Evolutionary conservation across 2,888 invertebrate genomes (phyloP), one percentile per base, ranked within the genome.

Genomic region (Coenonympha glycerion): DNA sequence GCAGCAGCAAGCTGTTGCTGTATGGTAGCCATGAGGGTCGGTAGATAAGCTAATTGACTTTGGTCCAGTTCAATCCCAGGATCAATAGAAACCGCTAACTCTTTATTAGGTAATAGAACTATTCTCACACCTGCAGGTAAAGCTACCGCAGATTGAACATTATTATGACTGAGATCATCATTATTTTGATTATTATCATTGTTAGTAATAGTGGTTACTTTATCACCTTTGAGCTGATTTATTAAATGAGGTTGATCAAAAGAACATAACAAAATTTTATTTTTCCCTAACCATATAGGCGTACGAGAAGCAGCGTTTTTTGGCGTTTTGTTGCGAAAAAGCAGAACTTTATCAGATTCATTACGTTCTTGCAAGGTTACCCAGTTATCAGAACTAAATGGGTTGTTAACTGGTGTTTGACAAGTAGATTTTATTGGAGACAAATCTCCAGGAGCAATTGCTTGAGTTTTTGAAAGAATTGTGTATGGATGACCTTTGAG

Each of bases 211-310:
- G n/a, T n/a, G n/a, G n/a, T n/a, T n/a, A n/a, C n/a, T 8, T 18
- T 5, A 8, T 24, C 40, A 30, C 36, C 18, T n/a, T 40, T 31
- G 24, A 28, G 6, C 18, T 11, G 41, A 16, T 26, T 34, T 33
- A 42, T 34, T 6, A 11, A 11, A 22, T 42, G 68, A 67, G 60
- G 69, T 61, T 50, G 66, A 69, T 18, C 19, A 46, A 9, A 68
- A 58, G 76, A 73, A n/a, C 79, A 81, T n/a, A 85, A 55, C 48
- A 85, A 66, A 56, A 85, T 77, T 71, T 79, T 77, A 60, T 79
- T 76, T 49, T 71, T 68, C 1, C 81, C 85, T 11, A 85, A 63
- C 57, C 55, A 74, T 67, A 82, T 71, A 4, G 77, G 78, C 55
- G 55, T 65, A 18, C 63, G 54, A 3, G 60, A 19, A 6, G 15